phyloP scores from a whole-genome alignment of 1,140 invertebrate species.

The Bombus superbus region DNA sequence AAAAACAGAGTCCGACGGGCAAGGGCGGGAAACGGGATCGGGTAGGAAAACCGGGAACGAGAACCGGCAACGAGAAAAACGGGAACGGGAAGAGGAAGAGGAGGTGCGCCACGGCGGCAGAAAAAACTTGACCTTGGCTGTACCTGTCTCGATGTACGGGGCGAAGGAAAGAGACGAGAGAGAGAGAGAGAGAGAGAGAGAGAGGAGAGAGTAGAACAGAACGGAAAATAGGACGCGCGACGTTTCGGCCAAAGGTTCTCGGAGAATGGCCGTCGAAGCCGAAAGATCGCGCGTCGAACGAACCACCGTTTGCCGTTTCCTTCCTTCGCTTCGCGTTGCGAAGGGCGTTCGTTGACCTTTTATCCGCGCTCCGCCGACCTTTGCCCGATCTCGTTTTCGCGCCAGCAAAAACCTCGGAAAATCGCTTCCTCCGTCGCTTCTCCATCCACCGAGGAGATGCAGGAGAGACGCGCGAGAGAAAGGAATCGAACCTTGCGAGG shows the following conservation, averaged over 20 bases:
- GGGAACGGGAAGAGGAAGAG: constrained; percentile 8
- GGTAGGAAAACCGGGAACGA: background rate
- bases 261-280: background rate
- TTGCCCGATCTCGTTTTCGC: background rate
- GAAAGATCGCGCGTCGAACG: background rate
- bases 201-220: background rate
- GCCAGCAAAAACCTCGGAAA: background rate
- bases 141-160: constrained; percentile 57
- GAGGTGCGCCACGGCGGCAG: constrained; percentile 3
- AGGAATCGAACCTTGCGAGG: too few species aligned
- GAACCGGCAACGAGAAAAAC: background rate
- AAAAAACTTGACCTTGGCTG: constrained; percentile 69
- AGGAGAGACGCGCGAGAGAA: fast-evolving
- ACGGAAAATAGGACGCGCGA: background rate
- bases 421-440: too few species aligned
- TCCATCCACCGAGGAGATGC: fast-evolving
- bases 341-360: background rate
- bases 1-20: too few species aligned
- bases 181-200: background rate
- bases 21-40: background rate
- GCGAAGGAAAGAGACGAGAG: constrained; percentile 3
- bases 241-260: background rate
- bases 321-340: background rate
- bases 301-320: background rate
- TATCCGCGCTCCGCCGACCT: background rate